A percentile compares a stretch with the other conserved stretches of the same genome.
Evolutionary conservation across 2,113 vertebrate genomes (phyloP).

Genomic region (Parotia lawesii): DNA sequence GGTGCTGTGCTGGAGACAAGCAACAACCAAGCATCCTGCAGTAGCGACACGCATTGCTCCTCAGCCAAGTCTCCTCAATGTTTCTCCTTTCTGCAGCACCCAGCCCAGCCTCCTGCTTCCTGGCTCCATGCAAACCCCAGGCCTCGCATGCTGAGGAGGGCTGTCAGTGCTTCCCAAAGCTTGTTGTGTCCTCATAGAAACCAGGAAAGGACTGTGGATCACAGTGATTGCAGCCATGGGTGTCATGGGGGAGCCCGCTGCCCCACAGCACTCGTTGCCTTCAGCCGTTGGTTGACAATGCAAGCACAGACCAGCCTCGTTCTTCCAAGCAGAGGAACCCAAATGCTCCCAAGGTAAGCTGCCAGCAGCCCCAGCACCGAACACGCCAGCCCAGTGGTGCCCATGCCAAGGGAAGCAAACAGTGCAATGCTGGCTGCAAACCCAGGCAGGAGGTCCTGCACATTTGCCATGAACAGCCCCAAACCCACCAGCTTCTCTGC

Average conservation of each 20-base stretch:
- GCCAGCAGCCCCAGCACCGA: accelerated
- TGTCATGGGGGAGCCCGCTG: neutral
- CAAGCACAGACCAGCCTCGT: accelerated
- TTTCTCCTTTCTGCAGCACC: neutral
- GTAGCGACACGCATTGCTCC: accelerated
- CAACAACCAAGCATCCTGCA: neutral
- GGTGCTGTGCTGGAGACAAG: neutral
- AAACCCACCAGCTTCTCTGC: neutral
- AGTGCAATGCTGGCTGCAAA: neutral
- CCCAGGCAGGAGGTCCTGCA: neutral
- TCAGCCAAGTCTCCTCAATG: neutral
- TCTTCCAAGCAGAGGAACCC: neutral
- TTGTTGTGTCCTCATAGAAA: neutral
- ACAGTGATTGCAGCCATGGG: neutral
- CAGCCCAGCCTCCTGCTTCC: neutral
- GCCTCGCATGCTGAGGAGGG: neutral
- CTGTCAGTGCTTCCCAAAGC: accelerated
- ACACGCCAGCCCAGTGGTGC: neutral
- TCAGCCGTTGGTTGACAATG: accelerated
- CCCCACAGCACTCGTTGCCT: neutral
- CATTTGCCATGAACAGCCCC: neutral
- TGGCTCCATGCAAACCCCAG: neutral
- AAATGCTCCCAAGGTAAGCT: neutral
- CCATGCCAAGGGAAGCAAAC: neutral
- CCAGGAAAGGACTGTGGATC: accelerated